A percentile compares a stretch with the other conserved stretches of the same genome.
These are phyloP conservation scores for Dryocosmus kuriphilus DNA, from an alignment of 2,888 invertebrate genomes.

Conservation along the genomic window DNA sequence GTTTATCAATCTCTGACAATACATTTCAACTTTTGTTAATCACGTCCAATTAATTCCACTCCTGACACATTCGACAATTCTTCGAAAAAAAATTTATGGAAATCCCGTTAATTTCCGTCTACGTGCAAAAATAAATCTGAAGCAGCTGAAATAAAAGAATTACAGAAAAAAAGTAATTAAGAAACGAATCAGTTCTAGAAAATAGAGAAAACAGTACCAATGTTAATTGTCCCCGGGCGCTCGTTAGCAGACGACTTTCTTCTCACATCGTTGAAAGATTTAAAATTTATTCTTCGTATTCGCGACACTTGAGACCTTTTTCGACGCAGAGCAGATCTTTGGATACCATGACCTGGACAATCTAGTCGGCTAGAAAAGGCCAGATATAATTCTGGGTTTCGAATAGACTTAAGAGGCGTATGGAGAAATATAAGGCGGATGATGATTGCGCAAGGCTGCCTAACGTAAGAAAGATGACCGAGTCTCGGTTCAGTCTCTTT, in stretches of 20 bases:
- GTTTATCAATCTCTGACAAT: not conserved
- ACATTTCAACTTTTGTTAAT: not conserved
- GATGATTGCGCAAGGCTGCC: slow-evolving; percentile 21
- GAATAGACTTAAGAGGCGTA: not conserved
- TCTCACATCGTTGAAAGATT: not conserved
- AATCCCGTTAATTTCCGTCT: not conserved
- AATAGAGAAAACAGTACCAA: not conserved
- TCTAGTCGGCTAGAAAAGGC: slow-evolving; percentile 19
- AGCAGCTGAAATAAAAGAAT: not conserved
- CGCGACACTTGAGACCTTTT: slow-evolving; percentile 5
- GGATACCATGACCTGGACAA: slow-evolving; percentile 26
- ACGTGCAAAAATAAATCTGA: not conserved
- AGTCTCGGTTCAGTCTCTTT: slow-evolving; percentile 11
- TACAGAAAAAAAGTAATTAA: not conserved
- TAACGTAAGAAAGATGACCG: slow-evolving; percentile 21
- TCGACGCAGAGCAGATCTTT: not conserved
- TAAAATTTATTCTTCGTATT: not conserved
- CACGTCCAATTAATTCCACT: not conserved
- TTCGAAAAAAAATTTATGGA: not conserved
- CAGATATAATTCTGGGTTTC: slow-evolving; percentile 17
- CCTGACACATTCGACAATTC: not conserved
- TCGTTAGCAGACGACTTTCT: slow-evolving; percentile 5
- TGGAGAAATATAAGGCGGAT: slow-evolving; percentile 15
- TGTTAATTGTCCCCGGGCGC: not conserved
- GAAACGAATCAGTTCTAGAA: not conserved